These are phyloP conservation scores for Bellardia pandia DNA, from an alignment of 2,888 invertebrate genomes.

Conservation along the genomic window DNA sequence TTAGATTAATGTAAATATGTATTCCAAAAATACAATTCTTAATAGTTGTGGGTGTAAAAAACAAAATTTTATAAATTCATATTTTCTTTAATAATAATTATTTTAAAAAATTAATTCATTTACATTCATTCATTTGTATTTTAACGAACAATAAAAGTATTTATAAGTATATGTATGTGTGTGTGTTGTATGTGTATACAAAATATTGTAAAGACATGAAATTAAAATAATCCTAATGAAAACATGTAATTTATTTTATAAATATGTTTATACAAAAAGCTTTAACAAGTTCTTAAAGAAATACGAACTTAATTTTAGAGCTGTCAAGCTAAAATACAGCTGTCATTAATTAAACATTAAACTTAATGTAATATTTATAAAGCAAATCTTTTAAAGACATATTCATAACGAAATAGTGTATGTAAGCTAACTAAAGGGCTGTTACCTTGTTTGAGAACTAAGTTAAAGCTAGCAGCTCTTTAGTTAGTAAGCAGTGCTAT, in stretches of 20 bases:
- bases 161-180: not conserved
- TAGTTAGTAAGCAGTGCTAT: not conserved
- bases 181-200: not conserved
- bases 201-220: not conserved
- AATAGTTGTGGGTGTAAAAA: not conserved
- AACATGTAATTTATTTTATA: not conserved
- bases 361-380: not conserved
- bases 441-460: too few relatives aligned
- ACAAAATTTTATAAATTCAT: slow-evolving; percentile 9
- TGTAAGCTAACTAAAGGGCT: too few relatives aligned
- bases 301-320: slow-evolving; percentile 8
- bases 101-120: not conserved
- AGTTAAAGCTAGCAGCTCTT: too few relatives aligned
- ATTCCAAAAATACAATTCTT: slow-evolving; percentile 23
- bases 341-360: not conserved
- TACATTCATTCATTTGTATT: slow-evolving; percentile 4
- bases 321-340: slow-evolving; percentile 24
- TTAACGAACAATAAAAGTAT: slow-evolving; percentile 15
- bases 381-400: not conserved
- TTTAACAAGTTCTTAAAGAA: not conserved
- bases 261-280: not conserved
- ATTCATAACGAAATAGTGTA: too few relatives aligned
- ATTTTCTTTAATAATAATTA: slow-evolving; percentile 4
- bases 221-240: not conserved
- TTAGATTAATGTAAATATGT: not conserved